These are phyloP conservation scores for Phoenicopterus ruber DNA, from an alignment of 2,113 vertebrate species.

Conservation along the genomic window DNA sequence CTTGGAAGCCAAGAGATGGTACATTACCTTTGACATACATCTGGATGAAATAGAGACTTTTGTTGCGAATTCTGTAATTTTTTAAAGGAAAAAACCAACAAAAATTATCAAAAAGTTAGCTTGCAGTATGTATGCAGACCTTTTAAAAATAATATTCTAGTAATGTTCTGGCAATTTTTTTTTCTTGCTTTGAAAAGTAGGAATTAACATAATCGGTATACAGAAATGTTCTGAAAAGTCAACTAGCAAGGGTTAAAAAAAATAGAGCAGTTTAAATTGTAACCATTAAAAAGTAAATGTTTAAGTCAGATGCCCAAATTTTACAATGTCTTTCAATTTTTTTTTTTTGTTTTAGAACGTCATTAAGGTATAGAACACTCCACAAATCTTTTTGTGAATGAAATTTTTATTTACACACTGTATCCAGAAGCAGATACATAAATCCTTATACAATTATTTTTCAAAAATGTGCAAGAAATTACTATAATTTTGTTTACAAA, in stretches of 20 bases:
- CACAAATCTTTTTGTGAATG: constrained; percentile 78
- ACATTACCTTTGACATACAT: neutral
- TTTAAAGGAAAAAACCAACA: neutral
- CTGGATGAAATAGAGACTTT: neutral
- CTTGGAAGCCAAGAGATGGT: neutral
- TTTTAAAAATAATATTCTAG: neutral
- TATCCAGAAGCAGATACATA: constrained; percentile 95
- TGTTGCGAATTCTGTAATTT: rapidly evolving
- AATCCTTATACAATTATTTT: constrained; percentile 91
- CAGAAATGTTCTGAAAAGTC: neutral
- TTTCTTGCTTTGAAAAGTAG: neutral
- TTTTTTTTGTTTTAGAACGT: neutral
- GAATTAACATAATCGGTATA: neutral
- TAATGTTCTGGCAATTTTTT: neutral
- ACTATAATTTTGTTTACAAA: constrained; percentile 85
- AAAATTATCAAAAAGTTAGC: neutral
- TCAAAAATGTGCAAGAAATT: constrained; percentile 98
- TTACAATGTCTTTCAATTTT: neutral
- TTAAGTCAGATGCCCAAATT: neutral
- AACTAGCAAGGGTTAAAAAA: neutral
- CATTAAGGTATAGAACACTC: constrained; percentile 16
- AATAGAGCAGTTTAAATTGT: neutral
- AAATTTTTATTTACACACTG: constrained; percentile 90
- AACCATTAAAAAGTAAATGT: neutral
- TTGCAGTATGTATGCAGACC: neutral